These are phyloP conservation scores for Urocyon cinereoargenteus DNA, from an alignment of 2,797 vertebrate species.

Conservation along the genomic window DNA sequence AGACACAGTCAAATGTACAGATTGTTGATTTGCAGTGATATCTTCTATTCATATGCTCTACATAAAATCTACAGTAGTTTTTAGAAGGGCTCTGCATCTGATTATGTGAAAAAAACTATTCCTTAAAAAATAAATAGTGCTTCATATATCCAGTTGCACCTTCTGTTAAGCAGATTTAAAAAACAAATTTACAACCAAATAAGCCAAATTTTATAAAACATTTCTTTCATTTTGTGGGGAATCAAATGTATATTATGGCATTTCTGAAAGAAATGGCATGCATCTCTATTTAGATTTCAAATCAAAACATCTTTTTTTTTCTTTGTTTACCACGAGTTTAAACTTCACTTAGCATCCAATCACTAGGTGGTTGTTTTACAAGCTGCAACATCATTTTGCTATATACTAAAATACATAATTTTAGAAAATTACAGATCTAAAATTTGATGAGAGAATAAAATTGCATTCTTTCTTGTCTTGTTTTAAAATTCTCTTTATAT, in stretches of 20 bases:
- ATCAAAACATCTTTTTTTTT: neutral
- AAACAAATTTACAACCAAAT: neutral
- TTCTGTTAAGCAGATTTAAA: neutral
- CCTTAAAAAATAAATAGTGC: neutral
- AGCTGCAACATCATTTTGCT: neutral
- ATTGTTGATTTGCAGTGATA: neutral
- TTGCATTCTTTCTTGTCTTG: neutral
- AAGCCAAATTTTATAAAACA: neutral
- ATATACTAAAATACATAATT: neutral
- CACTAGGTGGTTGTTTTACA: neutral
- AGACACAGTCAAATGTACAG: neutral
- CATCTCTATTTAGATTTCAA: conserved; percentile 6
- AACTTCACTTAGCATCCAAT: neutral
- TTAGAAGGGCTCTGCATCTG: neutral
- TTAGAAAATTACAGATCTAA: neutral
- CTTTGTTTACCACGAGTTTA: neutral
- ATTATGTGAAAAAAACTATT: neutral
- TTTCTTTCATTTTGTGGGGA: neutral
- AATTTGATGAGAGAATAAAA: neutral
- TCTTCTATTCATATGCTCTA: neutral
- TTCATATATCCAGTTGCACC: neutral
- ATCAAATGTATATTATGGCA: neutral
- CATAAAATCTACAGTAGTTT: neutral
- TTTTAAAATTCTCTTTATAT: neutral
- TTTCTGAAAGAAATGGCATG: neutral